Percentiles rank a stretch among this genome's conserved stretches.
These are phyloP conservation scores for Cichladusa arquata DNA, from an alignment of 2,113 vertebrate species.

Conservation along the genomic window DNA sequence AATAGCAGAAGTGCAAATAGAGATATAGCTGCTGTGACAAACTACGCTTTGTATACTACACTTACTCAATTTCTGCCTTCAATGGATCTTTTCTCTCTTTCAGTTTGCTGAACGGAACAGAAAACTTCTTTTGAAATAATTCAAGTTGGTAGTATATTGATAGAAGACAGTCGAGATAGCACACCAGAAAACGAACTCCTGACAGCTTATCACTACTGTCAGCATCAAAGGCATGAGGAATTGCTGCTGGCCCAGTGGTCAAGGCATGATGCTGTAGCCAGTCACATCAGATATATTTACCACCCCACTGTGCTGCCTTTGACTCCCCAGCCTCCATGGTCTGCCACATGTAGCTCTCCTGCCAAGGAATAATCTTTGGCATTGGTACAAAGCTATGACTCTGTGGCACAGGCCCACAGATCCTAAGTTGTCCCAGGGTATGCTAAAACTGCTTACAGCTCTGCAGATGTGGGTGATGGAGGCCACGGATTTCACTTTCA, in stretches of 20 bases:
- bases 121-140: background rate
- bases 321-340: background rate
- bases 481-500: background rate
- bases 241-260: background rate
- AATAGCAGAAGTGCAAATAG: conserved; percentile 53
- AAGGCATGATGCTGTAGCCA: rapidly evolving
- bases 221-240: background rate
- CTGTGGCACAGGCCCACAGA: background rate
- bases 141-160: background rate
- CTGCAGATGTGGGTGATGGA: background rate
- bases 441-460: background rate
- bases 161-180: background rate
- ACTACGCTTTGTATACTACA: background rate
- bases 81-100: background rate
- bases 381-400: background rate
- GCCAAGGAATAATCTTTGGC: background rate
- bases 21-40: conserved; percentile 46
- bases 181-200: background rate
- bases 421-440: background rate
- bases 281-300: background rate
- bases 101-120: background rate
- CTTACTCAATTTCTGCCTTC: background rate
- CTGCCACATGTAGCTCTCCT: background rate
- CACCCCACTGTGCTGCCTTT: background rate
- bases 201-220: background rate